These are phyloP conservation scores for Melanerpes formicivorus DNA, from an alignment of 2,113 vertebrate species.

Conservation along the genomic window DNA sequence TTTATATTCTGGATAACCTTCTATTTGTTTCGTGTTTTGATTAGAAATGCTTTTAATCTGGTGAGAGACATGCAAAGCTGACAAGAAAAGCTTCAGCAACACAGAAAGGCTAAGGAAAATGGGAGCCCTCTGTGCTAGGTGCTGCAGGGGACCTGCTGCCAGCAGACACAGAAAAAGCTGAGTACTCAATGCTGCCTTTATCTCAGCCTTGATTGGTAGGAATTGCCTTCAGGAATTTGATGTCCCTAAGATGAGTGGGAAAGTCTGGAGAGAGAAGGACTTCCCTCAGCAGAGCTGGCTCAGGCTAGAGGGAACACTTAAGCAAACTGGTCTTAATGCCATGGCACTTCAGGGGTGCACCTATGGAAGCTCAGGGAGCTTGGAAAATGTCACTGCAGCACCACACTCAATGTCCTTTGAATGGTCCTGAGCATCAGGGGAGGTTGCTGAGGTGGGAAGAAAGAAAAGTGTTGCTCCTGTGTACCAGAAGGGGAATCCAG, in stretches of 20 bases:
- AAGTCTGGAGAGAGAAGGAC: neutral
- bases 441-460: neutral
- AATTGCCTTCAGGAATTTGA: neutral
- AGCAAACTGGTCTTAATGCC: neutral
- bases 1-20: neutral
- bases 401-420: neutral
- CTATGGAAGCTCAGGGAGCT: neutral
- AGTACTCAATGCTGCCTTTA: neutral
- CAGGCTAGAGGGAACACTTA: neutral
- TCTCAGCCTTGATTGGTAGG: neutral
- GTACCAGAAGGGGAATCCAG: neutral
- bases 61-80: neutral
- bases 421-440: neutral
- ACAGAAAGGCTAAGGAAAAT: neutral
- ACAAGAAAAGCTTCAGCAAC: neutral
- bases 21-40: neutral
- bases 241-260: neutral
- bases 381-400: neutral
- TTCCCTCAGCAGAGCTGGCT: neutral
- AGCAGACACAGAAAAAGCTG: neutral
- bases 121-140: neutral
- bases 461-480: neutral
- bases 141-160: neutral
- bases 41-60: neutral
- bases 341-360: neutral